Conservation (phyloP, 1,140 invertebrate species). For the Heliconius nattereri region DNA sequence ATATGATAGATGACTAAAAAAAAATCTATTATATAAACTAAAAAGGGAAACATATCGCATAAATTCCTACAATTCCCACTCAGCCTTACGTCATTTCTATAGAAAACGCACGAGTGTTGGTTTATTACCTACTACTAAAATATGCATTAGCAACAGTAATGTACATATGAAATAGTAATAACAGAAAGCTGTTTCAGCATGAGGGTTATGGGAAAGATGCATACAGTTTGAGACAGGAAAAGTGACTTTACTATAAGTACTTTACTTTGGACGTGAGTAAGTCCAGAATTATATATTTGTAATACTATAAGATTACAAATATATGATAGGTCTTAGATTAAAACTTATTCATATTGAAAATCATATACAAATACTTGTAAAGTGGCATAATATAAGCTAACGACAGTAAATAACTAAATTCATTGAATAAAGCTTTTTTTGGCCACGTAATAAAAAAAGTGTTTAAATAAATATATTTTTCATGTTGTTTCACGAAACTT, state of each 20-base stretch:
- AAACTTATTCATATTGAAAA: no score
- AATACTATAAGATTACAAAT: neutral
- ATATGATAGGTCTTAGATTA: no score
- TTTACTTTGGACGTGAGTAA: conserved; percentile 53
- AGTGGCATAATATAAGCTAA: no score
- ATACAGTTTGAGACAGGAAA: conserved; percentile 63
- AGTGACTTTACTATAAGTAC: conserved; percentile 63
- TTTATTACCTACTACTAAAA: conserved; percentile 16
- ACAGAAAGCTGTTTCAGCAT: conserved; percentile 15
- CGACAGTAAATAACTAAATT: neutral
- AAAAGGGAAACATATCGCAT: neutral
- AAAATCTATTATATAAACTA: neutral
- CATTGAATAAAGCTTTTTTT: neutral
- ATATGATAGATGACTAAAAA: neutral
- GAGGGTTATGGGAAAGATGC: conserved; percentile 46
- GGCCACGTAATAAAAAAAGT: neutral
- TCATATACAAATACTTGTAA: no score
- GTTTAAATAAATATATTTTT: no score
- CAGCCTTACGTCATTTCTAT: conserved; percentile 2
- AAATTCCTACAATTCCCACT: neutral
- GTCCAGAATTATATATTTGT: conserved; percentile 32
- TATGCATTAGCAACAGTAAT: conserved; percentile 11
- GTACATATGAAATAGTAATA: conserved; percentile 10
- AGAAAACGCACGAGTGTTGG: conserved; percentile 11
- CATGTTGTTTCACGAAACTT: neutral